phyloP scores from a whole-genome alignment of 2,888 invertebrate genomes.

The Gryllus longicercus region DNA sequence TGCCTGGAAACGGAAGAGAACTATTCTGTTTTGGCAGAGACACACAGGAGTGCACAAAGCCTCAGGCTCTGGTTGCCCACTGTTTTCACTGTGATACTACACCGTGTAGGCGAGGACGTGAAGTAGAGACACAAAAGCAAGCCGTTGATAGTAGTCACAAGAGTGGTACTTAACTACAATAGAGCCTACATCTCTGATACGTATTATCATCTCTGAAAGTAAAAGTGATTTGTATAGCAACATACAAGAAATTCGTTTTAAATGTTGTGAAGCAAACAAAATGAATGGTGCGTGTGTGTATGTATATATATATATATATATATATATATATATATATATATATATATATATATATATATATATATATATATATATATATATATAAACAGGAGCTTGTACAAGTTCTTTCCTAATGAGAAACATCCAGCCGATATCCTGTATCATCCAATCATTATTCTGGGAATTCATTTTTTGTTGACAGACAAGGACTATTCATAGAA shows the following conservation, averaged over 20 bases:
- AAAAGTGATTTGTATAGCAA: conserved; percentile 22
- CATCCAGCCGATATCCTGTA: conserved; percentile 23
- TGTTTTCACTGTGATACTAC: conserved; percentile 39
- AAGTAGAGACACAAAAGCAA: not conserved
- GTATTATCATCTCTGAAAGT: conserved; percentile 22
- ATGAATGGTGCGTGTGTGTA: too few relatives aligned
- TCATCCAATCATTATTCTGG: conserved; percentile 12
- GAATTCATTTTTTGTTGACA: conserved; percentile 12
- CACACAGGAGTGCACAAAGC: not conserved
- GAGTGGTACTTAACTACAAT: conserved; percentile 19
- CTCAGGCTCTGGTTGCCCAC: conserved; percentile 28
- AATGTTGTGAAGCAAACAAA: conserved; percentile 29
- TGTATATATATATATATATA: not conserved
- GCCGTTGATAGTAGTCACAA: conserved; percentile 21
- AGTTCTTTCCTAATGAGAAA: conserved; percentile 22
- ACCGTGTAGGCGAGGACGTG: conserved; percentile 35
- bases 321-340: not conserved
- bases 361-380: not conserved
- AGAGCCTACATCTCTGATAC: conserved; percentile 20
- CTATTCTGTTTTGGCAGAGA: too few relatives aligned
- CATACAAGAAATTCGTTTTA: conserved; percentile 28
- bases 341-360: not conserved
- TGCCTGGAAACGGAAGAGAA: too few relatives aligned
- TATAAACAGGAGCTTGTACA: conserved; percentile 23
- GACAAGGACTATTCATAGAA: not conserved